Conservation (phyloP, 2,797 vertebrate species). For the Acridotheres tristis region DNA sequence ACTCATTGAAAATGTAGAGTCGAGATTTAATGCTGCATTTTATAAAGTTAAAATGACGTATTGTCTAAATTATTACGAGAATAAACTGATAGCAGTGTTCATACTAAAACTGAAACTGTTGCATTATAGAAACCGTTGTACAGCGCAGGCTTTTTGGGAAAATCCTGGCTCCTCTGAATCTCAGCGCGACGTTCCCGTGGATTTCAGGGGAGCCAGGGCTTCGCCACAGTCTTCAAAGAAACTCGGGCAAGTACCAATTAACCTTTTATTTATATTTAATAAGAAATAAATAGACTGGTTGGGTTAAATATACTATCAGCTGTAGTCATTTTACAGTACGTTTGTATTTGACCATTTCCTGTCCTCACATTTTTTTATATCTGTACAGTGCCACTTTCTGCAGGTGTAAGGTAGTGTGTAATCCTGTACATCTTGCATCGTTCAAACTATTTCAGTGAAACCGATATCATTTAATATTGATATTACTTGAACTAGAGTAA, state of each 20-base stretch:
- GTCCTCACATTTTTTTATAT: constrained; percentile 81
- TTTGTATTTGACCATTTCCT: constrained; percentile 80
- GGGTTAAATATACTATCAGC: constrained; percentile 68
- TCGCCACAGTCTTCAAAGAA: constrained; percentile 44
- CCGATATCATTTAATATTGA: constrained; percentile 79
- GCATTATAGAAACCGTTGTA: neutral
- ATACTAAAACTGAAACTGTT: constrained; percentile 33
- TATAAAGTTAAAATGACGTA: constrained; percentile 66
- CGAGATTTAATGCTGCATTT: constrained; percentile 76
- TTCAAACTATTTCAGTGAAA: constrained; percentile 76
- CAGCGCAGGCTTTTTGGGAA: neutral
- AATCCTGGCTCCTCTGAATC: constrained; percentile 28
- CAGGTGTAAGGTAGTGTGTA: constrained; percentile 78
- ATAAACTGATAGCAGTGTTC: constrained; percentile 58
- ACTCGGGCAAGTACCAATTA: constrained; percentile 41
- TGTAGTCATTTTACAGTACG: constrained; percentile 77
- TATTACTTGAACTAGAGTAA: constrained; percentile 85
- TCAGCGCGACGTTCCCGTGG: neutral
- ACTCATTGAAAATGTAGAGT: constrained; percentile 52
- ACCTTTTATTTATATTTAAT: constrained; percentile 64
- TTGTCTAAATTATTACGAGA: constrained; percentile 54
- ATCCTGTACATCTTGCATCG: constrained; percentile 77
- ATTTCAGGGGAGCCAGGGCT: constrained; percentile 12
- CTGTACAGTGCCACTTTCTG: constrained; percentile 83
- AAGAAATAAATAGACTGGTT: constrained; percentile 41